phyloP scores from a whole-genome alignment of 2,797 vertebrate species.

The Delichon dasypus region DNA sequence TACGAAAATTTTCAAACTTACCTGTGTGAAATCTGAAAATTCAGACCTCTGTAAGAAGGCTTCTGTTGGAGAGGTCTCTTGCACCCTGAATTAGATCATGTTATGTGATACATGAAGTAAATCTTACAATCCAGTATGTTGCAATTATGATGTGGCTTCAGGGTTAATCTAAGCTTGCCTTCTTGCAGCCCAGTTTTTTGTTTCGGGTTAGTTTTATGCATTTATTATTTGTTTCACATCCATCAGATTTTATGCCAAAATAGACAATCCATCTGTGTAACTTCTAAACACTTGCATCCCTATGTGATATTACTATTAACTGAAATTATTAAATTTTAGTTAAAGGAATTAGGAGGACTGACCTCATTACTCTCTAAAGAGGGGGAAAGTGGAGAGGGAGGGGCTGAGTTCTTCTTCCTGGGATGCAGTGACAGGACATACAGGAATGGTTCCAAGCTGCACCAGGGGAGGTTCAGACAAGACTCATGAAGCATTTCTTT shows the following conservation, averaged over 20 bases:
- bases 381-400: background rate
- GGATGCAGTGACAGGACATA: background rate
- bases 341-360: background rate
- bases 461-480: background rate
- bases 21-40: background rate
- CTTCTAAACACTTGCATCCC: background rate
- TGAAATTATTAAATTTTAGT: background rate
- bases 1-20: background rate
- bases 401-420: background rate
- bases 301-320: background rate
- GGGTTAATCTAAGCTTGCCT: background rate
- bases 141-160: background rate
- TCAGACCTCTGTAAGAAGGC: background rate
- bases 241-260: background rate
- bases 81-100: background rate
- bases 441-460: background rate
- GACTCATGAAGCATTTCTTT: background rate
- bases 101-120: background rate
- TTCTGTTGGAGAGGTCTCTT: background rate
- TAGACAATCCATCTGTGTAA: background rate
- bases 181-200: background rate
- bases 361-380: background rate
- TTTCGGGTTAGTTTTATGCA: background rate
- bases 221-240: background rate
- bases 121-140: background rate